A percentile compares a stretch with the other conserved stretches of the same genome.
Evolutionary conservation across 2,113 vertebrate genomes (phyloP).

Genomic region (Cepphus grylle): DNA sequence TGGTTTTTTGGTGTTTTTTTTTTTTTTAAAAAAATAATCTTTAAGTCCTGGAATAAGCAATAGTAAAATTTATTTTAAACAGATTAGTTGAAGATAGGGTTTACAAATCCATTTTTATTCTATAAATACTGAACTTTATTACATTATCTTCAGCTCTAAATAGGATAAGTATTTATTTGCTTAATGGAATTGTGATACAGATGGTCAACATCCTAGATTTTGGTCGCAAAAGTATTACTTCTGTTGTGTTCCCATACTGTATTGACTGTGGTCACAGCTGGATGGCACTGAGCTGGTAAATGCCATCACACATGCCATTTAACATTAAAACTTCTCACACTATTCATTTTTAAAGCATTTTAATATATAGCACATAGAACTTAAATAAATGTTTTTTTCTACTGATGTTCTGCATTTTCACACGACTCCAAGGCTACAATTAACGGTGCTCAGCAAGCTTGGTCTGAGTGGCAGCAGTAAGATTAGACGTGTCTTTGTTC

Average conservation of each 20-base stretch:
- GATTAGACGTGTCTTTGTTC: background rate
- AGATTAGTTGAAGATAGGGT: background rate
- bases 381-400: background rate
- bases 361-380: background rate
- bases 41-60: background rate
- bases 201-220: background rate
- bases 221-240: background rate
- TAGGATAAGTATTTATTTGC: background rate
- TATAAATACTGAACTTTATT: background rate
- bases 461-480: background rate
- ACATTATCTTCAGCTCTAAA: background rate
- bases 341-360: background rate
- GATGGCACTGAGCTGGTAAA: background rate
- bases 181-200: background rate
- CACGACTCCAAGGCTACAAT: background rate
- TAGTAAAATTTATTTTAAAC: background rate
- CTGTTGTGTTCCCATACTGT: background rate
- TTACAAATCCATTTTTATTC: slow-evolving; percentile 8
- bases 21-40: background rate
- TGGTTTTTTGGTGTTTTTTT: background rate
- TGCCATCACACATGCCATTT: slow-evolving; percentile 14
- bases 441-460: background rate
- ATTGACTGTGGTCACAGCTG: slow-evolving; percentile 12
- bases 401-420: background rate
- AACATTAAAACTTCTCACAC: background rate